phyloP scores from a whole-genome alignment of 2,888 invertebrate genomes.

The Bellardia pandia region DNA sequence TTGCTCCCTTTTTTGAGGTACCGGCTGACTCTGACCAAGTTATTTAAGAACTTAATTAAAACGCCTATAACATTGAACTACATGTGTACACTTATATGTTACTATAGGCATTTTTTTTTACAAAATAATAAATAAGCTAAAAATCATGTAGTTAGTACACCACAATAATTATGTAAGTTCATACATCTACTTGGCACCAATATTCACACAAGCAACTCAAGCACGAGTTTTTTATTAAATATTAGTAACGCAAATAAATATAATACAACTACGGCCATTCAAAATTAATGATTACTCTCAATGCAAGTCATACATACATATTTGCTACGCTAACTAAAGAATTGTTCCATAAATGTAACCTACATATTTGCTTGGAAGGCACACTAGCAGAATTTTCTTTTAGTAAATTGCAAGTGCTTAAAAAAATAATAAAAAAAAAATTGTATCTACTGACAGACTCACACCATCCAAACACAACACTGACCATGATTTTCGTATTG shows the following conservation, averaged over 20 bases:
- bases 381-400: neutral
- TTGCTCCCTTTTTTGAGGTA: too few species aligned
- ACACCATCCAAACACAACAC: conserved; percentile 3
- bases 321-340: conserved; percentile 5
- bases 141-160: neutral
- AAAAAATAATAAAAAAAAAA: conserved; percentile 3
- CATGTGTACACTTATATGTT: too few species aligned
- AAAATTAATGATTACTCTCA: conserved; percentile 33
- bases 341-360: conserved; percentile 29
- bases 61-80: too few species aligned
- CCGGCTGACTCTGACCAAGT: too few species aligned
- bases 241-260: conserved; percentile 34
- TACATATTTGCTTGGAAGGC: neutral
- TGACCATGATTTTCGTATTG: conserved; percentile 46
- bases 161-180: neutral
- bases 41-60: too few species aligned
- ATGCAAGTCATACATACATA: neutral
- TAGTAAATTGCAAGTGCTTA: conserved; percentile 14
- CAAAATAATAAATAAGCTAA: too few species aligned
- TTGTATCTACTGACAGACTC: conserved; percentile 35
- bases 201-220: conserved; percentile 4
- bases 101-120: too few species aligned
- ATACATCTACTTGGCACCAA: conserved; percentile 30
- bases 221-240: conserved; percentile 24
- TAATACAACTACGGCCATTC: conserved; percentile 10